phyloP scores from a whole-genome alignment of 2,888 invertebrate species.

The Drosophila parthenogenetica region DNA sequence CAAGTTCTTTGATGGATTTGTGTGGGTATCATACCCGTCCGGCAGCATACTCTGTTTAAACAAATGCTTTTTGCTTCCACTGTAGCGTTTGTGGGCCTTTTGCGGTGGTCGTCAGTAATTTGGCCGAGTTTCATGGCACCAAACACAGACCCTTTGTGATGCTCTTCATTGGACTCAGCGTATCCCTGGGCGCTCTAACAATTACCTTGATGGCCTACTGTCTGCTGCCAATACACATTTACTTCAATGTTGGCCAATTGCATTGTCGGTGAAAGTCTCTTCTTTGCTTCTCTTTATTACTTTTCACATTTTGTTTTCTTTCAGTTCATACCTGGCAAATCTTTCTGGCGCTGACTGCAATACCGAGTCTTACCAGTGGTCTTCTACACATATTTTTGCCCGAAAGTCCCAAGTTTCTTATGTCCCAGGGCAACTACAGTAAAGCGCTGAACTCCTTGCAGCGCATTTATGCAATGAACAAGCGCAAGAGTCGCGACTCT shows the following conservation, averaged over 20 bases:
- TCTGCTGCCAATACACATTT: slow-evolving; percentile 87
- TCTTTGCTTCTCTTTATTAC: not conserved
- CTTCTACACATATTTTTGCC: slow-evolving; percentile 68
- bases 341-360: slow-evolving; percentile 62
- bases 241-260: slow-evolving; percentile 40
- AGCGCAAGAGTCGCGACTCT: slow-evolving; percentile 87
- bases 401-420: slow-evolving; percentile 82
- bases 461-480: slow-evolving; percentile 88
- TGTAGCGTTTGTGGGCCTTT: slow-evolving; percentile 89
- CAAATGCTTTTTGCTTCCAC: not conserved
- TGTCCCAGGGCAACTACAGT: slow-evolving; percentile 77
- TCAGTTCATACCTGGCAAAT: slow-evolving; percentile 76
- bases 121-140: slow-evolving; percentile 90
- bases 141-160: slow-evolving; percentile 88
- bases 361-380: slow-evolving; percentile 69
- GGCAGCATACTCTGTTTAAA: not conserved
- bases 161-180: slow-evolving; percentile 88
- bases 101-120: slow-evolving; percentile 89
- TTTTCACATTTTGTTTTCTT: not conserved
- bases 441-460: slow-evolving; percentile 79
- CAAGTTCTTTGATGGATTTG: slow-evolving; percentile 90
- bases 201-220: slow-evolving; percentile 90
- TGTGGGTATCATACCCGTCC: slow-evolving; percentile 85
- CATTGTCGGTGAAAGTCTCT: slow-evolving; percentile 40
- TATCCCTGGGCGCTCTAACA: slow-evolving; percentile 88